A percentile compares a stretch with the other conserved stretches of the same genome.
These are phyloP conservation scores for Mustela nigripes DNA, from an alignment of 2,113 vertebrate species.

Conservation along the genomic window DNA sequence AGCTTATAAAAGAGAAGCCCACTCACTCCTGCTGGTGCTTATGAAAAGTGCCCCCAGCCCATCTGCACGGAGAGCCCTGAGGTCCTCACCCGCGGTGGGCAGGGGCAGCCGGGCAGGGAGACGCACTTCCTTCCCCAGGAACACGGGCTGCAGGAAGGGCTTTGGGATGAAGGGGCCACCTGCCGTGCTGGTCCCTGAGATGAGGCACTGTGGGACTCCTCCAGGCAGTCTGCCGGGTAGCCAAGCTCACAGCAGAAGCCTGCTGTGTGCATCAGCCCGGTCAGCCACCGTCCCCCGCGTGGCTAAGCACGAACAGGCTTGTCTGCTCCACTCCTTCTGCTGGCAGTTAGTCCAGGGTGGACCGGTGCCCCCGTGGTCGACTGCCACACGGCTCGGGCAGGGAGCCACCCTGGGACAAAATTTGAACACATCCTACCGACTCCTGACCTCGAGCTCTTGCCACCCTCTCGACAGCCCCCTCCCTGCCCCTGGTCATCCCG, in stretches of 20 bases:
- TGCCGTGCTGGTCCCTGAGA: neutral
- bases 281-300: no score
- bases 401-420: neutral
- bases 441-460: neutral
- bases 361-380: no score
- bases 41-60: neutral
- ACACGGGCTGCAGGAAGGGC: neutral
- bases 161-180: neutral
- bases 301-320: rapidly evolving
- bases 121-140: no score
- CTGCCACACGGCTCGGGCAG: rapidly evolving
- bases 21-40: neutral
- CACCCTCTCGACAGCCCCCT: neutral
- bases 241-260: neutral
- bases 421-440: neutral
- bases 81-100: rapidly evolving
- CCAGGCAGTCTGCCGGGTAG: rapidly evolving
- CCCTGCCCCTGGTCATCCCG: no score
- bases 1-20: neutral
- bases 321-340: neutral
- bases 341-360: neutral
- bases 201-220: neutral
- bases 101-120: neutral
- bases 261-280: neutral
- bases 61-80: neutral